A percentile compares a stretch with the other conserved stretches of the same genome.
Evolutionary conservation across 2,113 vertebrate genomes (phyloP).

Genomic region (Oreochromis spilurus): DNA sequence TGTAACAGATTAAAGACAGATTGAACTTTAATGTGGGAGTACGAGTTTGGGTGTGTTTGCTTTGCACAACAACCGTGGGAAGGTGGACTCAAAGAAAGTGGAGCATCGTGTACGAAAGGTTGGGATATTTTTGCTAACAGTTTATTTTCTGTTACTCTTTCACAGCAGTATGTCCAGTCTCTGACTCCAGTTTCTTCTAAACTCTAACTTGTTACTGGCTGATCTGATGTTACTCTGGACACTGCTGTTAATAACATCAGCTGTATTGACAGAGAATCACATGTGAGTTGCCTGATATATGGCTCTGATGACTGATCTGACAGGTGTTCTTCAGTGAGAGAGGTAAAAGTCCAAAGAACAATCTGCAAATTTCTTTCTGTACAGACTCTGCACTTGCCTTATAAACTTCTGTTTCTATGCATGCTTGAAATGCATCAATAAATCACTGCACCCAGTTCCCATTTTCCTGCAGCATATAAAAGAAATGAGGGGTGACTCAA

Average conservation of each 20-base stretch:
- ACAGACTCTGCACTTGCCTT: neutral
- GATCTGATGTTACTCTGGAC: neutral
- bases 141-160: neutral
- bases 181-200: neutral
- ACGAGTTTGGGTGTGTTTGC: neutral
- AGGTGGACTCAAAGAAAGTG: neutral
- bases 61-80: neutral
- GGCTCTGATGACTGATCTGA: neutral
- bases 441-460: neutral
- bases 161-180: neutral
- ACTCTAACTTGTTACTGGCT: neutral
- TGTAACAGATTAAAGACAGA: neutral
- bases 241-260: neutral
- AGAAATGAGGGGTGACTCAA: neutral
- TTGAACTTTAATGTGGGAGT: neutral
- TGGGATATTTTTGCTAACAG: neutral
- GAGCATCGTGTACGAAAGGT: neutral
- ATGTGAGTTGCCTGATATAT: neutral
- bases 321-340: neutral
- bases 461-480: neutral
- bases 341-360: neutral
- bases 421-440: neutral
- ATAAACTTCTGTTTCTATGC: neutral
- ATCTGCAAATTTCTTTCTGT: neutral
- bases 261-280: neutral